A percentile compares a stretch with the other conserved stretches of the same genome.
phyloP scores from a whole-genome alignment of 2,797 vertebrate genomes.

The Poecilia gillii region DNA sequence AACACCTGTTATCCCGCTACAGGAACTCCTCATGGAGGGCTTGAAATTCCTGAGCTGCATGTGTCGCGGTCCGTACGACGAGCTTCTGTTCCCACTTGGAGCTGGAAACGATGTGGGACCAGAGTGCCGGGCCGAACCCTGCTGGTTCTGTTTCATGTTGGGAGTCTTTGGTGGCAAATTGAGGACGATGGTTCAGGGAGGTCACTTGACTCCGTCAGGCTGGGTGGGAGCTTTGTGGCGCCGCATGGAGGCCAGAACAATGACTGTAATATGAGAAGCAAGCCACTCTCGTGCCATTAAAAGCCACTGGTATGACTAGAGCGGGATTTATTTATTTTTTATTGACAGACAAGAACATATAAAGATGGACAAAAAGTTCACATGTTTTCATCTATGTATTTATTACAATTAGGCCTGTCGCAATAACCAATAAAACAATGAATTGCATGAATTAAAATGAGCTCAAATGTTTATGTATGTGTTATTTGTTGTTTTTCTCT shows the following conservation, averaged over 20 bases:
- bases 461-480: too few relatives aligned
- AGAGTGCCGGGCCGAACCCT: not conserved
- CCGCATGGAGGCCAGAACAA: constrained; percentile 10
- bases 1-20: constrained; percentile 4
- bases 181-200: constrained; percentile 29
- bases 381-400: not conserved
- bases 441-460: too few relatives aligned
- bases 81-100: constrained; percentile 7
- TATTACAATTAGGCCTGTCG: too few relatives aligned
- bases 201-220: constrained; percentile 26
- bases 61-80: not conserved
- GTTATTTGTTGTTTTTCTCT: too few relatives aligned
- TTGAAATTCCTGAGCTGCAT: not conserved
- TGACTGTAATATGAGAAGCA: constrained; percentile 21
- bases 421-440: too few relatives aligned
- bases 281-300: not conserved
- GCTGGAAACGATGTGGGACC: not conserved
- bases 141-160: constrained; percentile 1
- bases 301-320: not conserved
- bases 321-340: not conserved
- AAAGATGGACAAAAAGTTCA: not conserved
- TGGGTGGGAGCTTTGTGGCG: constrained; percentile 9
- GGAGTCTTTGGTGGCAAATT: constrained; percentile 12
- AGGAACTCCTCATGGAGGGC: not conserved
- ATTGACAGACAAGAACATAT: not conserved